Evolutionary conservation across 2,113 vertebrate species (phyloP).

Genomic region (Saccopteryx bilineata): DNA sequence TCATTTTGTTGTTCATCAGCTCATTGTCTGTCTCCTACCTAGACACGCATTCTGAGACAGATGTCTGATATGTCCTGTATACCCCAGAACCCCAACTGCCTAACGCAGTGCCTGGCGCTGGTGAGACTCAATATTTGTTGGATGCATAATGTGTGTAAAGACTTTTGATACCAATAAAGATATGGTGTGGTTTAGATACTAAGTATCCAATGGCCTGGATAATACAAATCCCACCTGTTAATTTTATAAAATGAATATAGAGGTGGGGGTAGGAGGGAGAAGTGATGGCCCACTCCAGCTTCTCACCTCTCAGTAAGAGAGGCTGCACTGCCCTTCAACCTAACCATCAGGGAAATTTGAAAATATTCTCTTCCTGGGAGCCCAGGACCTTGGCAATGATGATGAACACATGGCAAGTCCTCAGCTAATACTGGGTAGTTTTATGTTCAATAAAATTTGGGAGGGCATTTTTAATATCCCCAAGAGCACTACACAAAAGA

Average conservation of each 20-base stretch:
- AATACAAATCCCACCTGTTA: too few species aligned
- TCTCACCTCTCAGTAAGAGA: accelerated
- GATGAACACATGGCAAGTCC: background rate
- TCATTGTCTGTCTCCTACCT: accelerated
- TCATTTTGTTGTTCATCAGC: accelerated
- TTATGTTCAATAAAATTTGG: background rate
- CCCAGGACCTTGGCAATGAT: accelerated
- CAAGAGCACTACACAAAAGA: accelerated
- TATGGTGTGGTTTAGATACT: accelerated
- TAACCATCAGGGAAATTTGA: background rate
- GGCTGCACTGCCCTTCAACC: accelerated
- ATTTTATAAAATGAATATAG: background rate
- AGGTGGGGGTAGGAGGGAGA: accelerated
- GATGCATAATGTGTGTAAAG: accelerated
- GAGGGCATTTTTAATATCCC: background rate
- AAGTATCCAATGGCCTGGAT: too few species aligned
- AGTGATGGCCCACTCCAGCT: accelerated
- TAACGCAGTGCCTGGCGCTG: accelerated
- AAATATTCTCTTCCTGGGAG: background rate
- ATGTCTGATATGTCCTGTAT: accelerated
- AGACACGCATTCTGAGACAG: accelerated
- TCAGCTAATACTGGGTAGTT: accelerated
- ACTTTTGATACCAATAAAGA: background rate
- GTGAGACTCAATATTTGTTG: accelerated
- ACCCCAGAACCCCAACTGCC: accelerated